Percentiles rank a stretch among this genome's conserved stretches.
phyloP scores from a whole-genome alignment of 2,797 vertebrate genomes.

The Sebastes vulpes region DNA sequence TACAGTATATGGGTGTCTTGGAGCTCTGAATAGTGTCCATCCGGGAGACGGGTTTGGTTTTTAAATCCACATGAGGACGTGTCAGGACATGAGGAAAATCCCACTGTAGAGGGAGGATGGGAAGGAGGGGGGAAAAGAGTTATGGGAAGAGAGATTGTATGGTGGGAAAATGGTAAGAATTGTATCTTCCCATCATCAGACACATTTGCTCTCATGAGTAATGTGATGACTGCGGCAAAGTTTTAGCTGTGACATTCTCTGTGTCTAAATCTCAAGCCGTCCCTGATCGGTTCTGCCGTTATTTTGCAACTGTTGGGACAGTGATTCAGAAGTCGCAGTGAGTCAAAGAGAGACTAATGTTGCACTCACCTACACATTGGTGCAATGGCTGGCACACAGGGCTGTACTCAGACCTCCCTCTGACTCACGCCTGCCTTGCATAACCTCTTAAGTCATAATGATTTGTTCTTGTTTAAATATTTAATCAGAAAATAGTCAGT shows the following conservation, averaged over 20 bases:
- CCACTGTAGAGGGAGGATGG: not conserved
- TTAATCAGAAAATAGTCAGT: not conserved
- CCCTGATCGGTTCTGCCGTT: slow-evolving; percentile 6
- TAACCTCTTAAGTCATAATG: slow-evolving; percentile 40
- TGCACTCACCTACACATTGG: slow-evolving; percentile 53
- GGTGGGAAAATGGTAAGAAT: not conserved
- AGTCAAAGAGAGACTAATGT: slow-evolving; percentile 41
- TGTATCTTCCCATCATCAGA: not conserved
- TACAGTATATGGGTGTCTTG: slow-evolving; percentile 9
- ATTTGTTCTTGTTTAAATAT: not conserved
- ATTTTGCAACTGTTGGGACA: slow-evolving; percentile 20
- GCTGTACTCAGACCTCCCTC: slow-evolving; percentile 20
- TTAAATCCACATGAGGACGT: slow-evolving; percentile 27
- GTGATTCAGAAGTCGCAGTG: slow-evolving; percentile 55
- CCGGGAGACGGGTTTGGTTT: not conserved
- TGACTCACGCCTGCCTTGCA: slow-evolving; percentile 58
- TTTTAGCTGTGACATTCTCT: not conserved
- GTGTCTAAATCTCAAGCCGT: slow-evolving; percentile 7
- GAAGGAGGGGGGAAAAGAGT: not conserved
- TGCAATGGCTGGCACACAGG: slow-evolving; percentile 24
- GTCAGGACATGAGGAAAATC: slow-evolving; percentile 55
- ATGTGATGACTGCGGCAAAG: not conserved
- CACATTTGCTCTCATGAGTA: not conserved
- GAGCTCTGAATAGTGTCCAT: slow-evolving; percentile 6
- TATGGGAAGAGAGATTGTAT: not conserved